A percentile compares a stretch with the other conserved stretches of the same genome.
These are phyloP conservation scores for Xiphydria camelus DNA, from an alignment of 2,888 invertebrate genomes.

Conservation along the genomic window DNA sequence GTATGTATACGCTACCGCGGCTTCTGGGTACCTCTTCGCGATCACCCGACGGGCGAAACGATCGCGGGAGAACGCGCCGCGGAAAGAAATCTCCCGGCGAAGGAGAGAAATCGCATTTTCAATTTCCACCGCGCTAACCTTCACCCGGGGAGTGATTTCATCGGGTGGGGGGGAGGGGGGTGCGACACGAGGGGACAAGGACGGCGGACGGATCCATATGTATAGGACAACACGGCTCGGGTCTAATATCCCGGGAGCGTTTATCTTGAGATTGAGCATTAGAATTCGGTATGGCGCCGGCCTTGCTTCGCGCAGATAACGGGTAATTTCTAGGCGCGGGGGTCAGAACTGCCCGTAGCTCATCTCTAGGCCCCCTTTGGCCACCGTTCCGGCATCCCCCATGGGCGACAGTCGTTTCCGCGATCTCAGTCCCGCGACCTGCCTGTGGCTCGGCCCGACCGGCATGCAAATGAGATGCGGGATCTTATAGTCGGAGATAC, in stretches of 20 bases:
- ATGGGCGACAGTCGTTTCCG: conserved; percentile 44
- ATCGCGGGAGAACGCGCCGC: too few relatives aligned
- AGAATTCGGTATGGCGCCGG: conserved; percentile 47
- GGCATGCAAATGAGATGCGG: conserved; percentile 50
- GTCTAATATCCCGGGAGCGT: conserved; percentile 30
- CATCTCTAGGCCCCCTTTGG: conserved; percentile 38
- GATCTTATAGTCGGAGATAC: conserved; percentile 37
- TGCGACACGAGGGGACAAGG: too few relatives aligned
- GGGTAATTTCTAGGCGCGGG: conserved; percentile 52
- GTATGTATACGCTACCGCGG: conserved; percentile 32
- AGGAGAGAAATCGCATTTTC: too few relatives aligned
- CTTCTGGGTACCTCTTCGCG: too few relatives aligned
- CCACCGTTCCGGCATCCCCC: not conserved
- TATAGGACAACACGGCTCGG: not conserved
- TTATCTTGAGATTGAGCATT: conserved; percentile 54
- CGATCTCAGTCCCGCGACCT: conserved; percentile 38
- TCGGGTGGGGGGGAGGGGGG: too few relatives aligned
- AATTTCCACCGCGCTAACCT: too few relatives aligned
- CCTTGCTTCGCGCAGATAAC: conserved; percentile 52
- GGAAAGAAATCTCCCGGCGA: too few relatives aligned
- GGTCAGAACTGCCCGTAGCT: conserved; percentile 54
- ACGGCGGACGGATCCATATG: conserved; percentile 1
- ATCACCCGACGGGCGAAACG: too few relatives aligned
- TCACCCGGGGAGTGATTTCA: conserved; percentile 30
- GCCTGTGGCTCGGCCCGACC: conserved; percentile 28